Conservation (phyloP, 2,113 vertebrate species). For the Cyanocitta stelleri region DNA sequence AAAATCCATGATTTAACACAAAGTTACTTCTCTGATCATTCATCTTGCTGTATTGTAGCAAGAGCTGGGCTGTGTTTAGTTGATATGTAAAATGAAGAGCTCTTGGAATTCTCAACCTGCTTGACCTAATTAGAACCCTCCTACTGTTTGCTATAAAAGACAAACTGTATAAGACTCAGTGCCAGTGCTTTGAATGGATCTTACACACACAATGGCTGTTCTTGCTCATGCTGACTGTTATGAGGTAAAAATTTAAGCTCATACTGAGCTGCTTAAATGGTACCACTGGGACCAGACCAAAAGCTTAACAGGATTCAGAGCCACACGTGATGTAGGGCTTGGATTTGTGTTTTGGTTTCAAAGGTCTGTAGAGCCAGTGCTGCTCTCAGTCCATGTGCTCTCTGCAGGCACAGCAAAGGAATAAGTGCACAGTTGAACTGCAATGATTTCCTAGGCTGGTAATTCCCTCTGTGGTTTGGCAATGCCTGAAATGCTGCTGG, state of each 20-base stretch:
- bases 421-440: neutral
- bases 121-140: neutral
- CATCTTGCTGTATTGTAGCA: neutral
- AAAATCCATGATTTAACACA: neutral
- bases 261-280: constrained; percentile 39
- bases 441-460: neutral
- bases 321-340: neutral
- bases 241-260: constrained; percentile 30
- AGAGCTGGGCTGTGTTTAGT: neutral
- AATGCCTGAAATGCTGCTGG: constrained; percentile 59
- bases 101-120: neutral
- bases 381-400: neutral
- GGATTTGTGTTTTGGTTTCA: constrained; percentile 49
- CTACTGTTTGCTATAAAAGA: neutral
- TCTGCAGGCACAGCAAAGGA: constrained; percentile 16
- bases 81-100: neutral
- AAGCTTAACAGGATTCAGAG: constrained; percentile 6
- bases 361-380: constrained; percentile 48
- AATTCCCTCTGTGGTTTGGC: neutral
- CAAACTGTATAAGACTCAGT: neutral
- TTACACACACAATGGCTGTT: neutral
- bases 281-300: constrained; percentile 38
- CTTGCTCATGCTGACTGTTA: neutral
- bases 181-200: neutral
- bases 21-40: neutral